Base-by-base conservation (phyloP, 2,113 vertebrate species). In the Choloepus hoffmanni region DNA sequence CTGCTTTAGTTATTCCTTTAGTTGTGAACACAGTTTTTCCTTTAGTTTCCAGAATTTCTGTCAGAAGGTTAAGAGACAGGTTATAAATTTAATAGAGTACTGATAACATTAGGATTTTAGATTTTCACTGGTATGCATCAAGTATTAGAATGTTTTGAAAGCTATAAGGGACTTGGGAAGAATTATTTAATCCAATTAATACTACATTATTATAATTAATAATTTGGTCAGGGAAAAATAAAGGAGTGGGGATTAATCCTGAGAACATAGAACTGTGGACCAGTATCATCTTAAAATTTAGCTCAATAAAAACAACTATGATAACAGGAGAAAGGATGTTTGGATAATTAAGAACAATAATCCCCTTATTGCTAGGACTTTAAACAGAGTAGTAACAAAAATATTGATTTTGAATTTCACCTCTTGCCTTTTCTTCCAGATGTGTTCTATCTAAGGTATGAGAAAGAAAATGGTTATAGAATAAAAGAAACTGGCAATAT, bases 241-340 rank as follows among this genome's bases (percentile, higher is more conserved):
- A n/a, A 19, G 1, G 13, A 2, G 0, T 2, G 2, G 0, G 1
- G 1, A 1, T 36, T 91, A 24, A 19, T 79, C 53, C 40, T 63
- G 10, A 67, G 50, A n/a, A 9, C 21, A 18, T 40, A 43, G 24
- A 65, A 21, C 33, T 45, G 0, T 23, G 48, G n/a, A 48, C 30
- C 3, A 87, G 28, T n/a, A 26, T 36, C 21, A 6, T 89, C 36
- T n/a, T 63, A 63, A 85, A 36, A 36, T 78, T 48, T 60, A 62
- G 12, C 78, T 92, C 50, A 74, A 28, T 60, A 28, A 78, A 78
- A 85, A 28, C 63, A 30, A 26, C 83, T 79, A 1, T n/a, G 30
- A 28, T 48, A 12, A 11, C 7, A 63, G 6, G 48, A 77, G 73
- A 55, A 93, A 53, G 28, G 72, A 26, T 78, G 43, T 85, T 53